A percentile compares a stretch with the other conserved stretches of the same genome.
These are phyloP conservation scores for Adelosebastes latens DNA, from an alignment of 2,797 vertebrate species.

Conservation along the genomic window DNA sequence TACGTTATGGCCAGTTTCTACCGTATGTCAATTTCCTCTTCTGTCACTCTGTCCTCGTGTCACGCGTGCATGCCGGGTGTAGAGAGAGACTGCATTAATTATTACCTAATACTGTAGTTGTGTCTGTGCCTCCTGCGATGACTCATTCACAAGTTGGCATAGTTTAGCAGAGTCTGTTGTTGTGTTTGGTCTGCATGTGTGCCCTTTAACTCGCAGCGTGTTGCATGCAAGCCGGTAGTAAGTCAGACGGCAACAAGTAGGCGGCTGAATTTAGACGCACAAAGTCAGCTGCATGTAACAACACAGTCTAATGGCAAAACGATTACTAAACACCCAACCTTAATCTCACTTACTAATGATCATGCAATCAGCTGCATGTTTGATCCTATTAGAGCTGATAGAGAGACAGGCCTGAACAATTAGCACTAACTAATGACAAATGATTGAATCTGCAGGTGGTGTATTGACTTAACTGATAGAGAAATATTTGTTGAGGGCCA, in stretches of 20 bases:
- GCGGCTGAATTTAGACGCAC: constrained; percentile 16
- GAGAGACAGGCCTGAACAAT: constrained; percentile 26
- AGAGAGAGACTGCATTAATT: constrained; percentile 52
- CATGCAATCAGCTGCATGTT: constrained; percentile 43
- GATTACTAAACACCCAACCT: constrained; percentile 12
- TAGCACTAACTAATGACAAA: constrained; percentile 31
- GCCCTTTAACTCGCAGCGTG: constrained; percentile 30
- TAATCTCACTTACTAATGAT: constrained; percentile 30
- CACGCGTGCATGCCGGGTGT: constrained; percentile 74
- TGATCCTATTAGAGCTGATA: constrained; percentile 25
- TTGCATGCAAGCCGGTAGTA: constrained; percentile 51
- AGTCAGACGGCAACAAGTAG: constrained; percentile 11
- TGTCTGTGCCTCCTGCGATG: constrained; percentile 45
- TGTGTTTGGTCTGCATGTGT: constrained; percentile 64
- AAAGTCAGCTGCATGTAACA: constrained; percentile 51
- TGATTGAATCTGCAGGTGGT: background rate
- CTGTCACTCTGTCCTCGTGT: constrained; percentile 81
- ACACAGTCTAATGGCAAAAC: constrained; percentile 41
- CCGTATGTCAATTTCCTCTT: constrained; percentile 98
- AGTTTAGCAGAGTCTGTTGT: constrained; percentile 44
- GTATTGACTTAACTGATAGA: background rate
- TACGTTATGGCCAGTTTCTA: constrained; percentile 99
- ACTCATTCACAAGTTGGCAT: constrained; percentile 58
- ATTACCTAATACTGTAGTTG: constrained; percentile 50
- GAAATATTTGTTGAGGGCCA: background rate